Percentiles rank a stretch among this genome's conserved stretches.
Evolutionary conservation across 2,888 invertebrate genomes (phyloP).

Genomic region (Pollenia amentaria): DNA sequence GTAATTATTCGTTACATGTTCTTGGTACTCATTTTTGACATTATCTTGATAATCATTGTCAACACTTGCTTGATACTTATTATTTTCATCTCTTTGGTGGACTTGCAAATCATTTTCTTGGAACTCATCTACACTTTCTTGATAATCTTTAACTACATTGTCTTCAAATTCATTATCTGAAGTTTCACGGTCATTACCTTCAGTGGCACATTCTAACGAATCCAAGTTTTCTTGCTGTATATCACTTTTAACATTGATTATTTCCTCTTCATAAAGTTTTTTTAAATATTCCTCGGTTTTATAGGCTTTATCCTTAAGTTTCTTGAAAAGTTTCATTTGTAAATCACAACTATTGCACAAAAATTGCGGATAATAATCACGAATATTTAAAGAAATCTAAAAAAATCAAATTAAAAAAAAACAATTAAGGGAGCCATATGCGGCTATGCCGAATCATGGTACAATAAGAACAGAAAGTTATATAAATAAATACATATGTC

Average conservation of each 20-base stretch:
- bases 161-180: background rate
- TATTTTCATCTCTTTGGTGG: background rate
- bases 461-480: no score
- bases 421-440: no score
- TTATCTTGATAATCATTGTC: background rate
- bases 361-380: constrained; percentile 74
- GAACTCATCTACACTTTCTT: background rate
- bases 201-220: background rate
- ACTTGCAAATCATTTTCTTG: background rate
- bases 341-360: constrained; percentile 79
- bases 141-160: background rate
- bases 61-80: background rate
- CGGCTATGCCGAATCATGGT: no score
- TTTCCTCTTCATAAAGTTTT: constrained; percentile 18
- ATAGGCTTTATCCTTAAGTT: constrained; percentile 77
- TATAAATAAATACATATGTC: no score
- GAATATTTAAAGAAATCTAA: constrained; percentile 66
- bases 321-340: constrained; percentile 79
- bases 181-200: background rate
- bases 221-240: background rate
- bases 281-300: constrained; percentile 71
- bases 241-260: background rate
- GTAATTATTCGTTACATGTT: background rate
- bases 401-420: constrained; percentile 11
- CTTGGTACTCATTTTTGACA: background rate